These are phyloP conservation scores for Psittacula echo DNA, from an alignment of 2,797 vertebrate species.

Conservation along the genomic window DNA sequence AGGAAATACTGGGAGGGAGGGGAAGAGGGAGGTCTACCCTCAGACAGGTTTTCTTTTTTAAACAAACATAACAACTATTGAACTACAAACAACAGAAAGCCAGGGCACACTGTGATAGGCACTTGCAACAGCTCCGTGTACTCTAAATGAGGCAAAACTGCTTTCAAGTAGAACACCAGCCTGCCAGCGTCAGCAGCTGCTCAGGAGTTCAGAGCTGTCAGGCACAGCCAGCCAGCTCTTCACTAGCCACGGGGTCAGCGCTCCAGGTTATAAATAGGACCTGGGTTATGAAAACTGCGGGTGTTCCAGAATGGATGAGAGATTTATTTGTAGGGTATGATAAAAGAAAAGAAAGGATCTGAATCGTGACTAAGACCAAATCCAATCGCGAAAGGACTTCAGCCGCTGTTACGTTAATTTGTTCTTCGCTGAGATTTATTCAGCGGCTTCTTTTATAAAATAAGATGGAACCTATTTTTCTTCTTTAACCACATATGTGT, in stretches of 20 bases:
- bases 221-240: neutral
- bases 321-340: neutral
- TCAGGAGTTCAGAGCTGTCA: neutral
- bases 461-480: slow-evolving; percentile 2
- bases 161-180: slow-evolving; percentile 1
- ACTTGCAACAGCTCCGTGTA: neutral
- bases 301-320: neutral
- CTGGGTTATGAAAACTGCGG: neutral
- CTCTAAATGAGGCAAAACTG: neutral
- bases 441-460: neutral
- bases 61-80: neutral
- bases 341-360: neutral
- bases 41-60: neutral
- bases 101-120: slow-evolving; percentile 22
- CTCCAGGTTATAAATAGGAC: neutral
- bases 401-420: slow-evolving; percentile 15
- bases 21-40: neutral
- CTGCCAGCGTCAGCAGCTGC: neutral
- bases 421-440: neutral
- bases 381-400: neutral
- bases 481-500: neutral
- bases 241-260: neutral
- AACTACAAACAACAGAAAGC: neutral
- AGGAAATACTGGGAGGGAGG: neutral
- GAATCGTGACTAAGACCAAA: neutral